phyloP scores from a whole-genome alignment of 2,888 invertebrate genomes.

The Lissonota sp. region DNA sequence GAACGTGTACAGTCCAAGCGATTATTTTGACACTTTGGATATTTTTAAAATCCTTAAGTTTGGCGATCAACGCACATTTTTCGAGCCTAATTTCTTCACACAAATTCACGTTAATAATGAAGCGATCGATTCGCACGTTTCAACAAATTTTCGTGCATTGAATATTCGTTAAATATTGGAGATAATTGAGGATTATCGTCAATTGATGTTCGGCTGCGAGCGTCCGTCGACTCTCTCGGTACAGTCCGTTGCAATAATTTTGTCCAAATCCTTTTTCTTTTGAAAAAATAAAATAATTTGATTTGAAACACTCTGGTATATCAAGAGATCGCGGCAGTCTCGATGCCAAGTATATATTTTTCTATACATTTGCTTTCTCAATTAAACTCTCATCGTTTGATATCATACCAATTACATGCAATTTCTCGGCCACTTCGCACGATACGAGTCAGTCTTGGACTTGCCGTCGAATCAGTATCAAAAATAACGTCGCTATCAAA shows the following conservation, averaged over 20 bases:
- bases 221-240: slow-evolving; percentile 67
- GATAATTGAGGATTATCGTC: slow-evolving; percentile 64
- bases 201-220: slow-evolving; percentile 72
- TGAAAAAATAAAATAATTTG: too few relatives aligned
- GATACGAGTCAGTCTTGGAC: too few relatives aligned
- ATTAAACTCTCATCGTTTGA: too few relatives aligned
- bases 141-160: neutral
- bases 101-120: neutral
- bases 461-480: too few relatives aligned
- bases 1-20: slow-evolving; percentile 73
- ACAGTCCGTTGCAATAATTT: slow-evolving; percentile 67
- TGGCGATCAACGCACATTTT: neutral
- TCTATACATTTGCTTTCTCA: too few relatives aligned
- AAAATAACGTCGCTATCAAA: too few relatives aligned
- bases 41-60: neutral
- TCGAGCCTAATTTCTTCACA: neutral
- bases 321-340: too few relatives aligned
- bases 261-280: slow-evolving; percentile 56
- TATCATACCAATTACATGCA: too few relatives aligned
- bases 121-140: neutral
- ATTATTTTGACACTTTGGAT: slow-evolving; percentile 72
- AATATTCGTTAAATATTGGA: slow-evolving; percentile 16
- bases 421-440: too few relatives aligned
- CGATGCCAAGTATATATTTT: too few relatives aligned
- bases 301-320: too few relatives aligned